Conservation (phyloP, 92 coral and sea anemone genomes). For the Actinernus sp. region DNA sequence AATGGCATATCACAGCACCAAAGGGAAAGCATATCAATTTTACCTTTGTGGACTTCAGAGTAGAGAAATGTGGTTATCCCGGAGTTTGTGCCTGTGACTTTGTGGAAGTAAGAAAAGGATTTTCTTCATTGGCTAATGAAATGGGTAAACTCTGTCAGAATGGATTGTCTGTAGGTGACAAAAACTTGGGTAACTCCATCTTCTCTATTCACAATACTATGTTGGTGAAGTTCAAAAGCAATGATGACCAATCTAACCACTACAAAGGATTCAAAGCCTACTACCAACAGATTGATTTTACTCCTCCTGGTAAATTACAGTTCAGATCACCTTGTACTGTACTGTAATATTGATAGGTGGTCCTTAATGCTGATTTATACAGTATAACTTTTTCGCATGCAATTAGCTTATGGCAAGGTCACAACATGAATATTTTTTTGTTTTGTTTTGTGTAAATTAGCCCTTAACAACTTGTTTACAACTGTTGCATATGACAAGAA, state of each 20-base stretch:
- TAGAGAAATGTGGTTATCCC: slow-evolving; percentile 1
- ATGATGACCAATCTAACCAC: not conserved
- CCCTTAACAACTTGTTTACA: no score
- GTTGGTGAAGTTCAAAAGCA: slow-evolving; percentile 1
- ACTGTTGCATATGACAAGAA: no score
- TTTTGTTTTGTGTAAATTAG: no score
- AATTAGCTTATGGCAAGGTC: no score
- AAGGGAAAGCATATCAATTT: slow-evolving; percentile 40
- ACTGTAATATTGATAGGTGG: no score
- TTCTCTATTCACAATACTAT: slow-evolving; percentile 9
- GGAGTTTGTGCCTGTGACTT: slow-evolving; percentile 7
- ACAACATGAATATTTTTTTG: no score
- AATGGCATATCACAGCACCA: slow-evolving; percentile 36
- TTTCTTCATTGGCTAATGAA: not conserved
- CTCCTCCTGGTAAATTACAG: slow-evolving; percentile 16
- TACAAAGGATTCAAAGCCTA: slow-evolving; percentile 15
- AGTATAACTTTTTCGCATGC: no score
- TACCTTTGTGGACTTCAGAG: not conserved
- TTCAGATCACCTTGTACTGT: no score
- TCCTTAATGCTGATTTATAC: no score
- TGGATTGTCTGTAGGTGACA: not conserved
- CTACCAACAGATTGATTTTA: not conserved
- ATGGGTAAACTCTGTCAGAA: slow-evolving; percentile 1
- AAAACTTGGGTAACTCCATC: slow-evolving; percentile 4
- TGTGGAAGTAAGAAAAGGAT: not conserved